A percentile compares a stretch with the other conserved stretches of the same genome.
Evolutionary conservation across 2,888 invertebrate genomes (phyloP).

Genomic region (Dromius quadrimaculatus): DNA sequence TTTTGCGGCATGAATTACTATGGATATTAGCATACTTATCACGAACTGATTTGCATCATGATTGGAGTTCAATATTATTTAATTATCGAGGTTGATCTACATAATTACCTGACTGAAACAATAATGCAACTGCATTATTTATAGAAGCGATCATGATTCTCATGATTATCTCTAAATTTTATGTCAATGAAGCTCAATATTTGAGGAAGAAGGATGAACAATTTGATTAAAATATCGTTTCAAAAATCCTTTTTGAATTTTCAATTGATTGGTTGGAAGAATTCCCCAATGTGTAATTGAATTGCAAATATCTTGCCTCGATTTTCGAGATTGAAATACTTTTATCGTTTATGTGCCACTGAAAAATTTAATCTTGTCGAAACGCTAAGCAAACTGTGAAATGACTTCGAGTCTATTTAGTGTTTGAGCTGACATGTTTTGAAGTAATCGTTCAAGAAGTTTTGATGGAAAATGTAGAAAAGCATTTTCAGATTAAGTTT

Average conservation of each 20-base stretch:
- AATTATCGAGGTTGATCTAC: slow-evolving; percentile 1
- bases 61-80: not conserved
- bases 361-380: slow-evolving; percentile 28
- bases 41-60: not conserved
- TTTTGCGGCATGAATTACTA: not conserved
- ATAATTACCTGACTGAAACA: not conserved
- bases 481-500: slow-evolving; percentile 7
- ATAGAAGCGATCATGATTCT: too few relatives aligned
- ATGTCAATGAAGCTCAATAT: too few relatives aligned
- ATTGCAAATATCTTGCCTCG: slow-evolving; percentile 15
- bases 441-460: slow-evolving; percentile 30
- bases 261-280: too few relatives aligned
- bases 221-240: too few relatives aligned
- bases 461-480: slow-evolving; percentile 27
- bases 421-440: slow-evolving; percentile 24
- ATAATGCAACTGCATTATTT: too few relatives aligned
- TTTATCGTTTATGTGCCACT: slow-evolving; percentile 27
- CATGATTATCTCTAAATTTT: too few relatives aligned
- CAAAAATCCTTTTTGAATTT: too few relatives aligned
- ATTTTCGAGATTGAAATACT: slow-evolving; percentile 10
- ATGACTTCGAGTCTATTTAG: slow-evolving; percentile 31
- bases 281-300: slow-evolving; percentile 19
- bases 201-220: too few relatives aligned
- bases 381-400: slow-evolving; percentile 24
- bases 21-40: not conserved